phyloP scores from a whole-genome alignment of 2,888 invertebrate genomes.

The Lithophane semibrunnea region DNA sequence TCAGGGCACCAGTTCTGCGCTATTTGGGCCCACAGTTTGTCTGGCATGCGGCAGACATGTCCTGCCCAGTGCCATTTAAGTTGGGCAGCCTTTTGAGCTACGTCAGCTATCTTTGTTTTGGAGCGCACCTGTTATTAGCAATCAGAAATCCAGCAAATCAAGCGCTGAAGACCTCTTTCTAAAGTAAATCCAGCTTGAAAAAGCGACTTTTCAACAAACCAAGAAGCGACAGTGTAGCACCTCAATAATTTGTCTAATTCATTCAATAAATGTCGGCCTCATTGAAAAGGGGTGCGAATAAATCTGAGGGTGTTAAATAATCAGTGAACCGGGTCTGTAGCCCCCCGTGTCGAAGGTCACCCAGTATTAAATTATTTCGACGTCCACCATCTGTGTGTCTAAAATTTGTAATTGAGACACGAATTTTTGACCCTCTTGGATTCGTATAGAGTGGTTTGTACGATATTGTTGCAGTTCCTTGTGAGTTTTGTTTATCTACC shows the following conservation, averaged over 20 bases:
- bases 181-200: conserved; percentile 1
- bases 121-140: conserved; percentile 15
- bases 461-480: neutral
- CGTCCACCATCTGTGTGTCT: conserved; percentile 60
- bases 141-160: conserved; percentile 13
- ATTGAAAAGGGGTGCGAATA: conserved; percentile 65
- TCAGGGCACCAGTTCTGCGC: no score
- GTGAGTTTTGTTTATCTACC: neutral
- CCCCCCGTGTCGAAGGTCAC: conserved; percentile 52
- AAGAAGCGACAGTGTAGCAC: conserved; percentile 26
- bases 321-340: conserved; percentile 53
- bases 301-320: conserved; percentile 63
- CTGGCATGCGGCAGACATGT: no score
- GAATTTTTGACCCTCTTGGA: conserved; percentile 52
- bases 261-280: conserved; percentile 61
- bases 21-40: no score
- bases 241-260: conserved; percentile 60
- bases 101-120: no score
- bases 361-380: conserved; percentile 64
- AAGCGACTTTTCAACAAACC: conserved; percentile 12
- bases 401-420: conserved; percentile 63
- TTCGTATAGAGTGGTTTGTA: conserved; percentile 31
- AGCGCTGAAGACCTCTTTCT: conserved; percentile 5
- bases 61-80: no score
- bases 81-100: no score